A percentile compares a stretch with the other conserved stretches of the same genome.
Evolutionary conservation across 2,888 invertebrate species (phyloP).

Genomic region (Mylabris sibirica): DNA sequence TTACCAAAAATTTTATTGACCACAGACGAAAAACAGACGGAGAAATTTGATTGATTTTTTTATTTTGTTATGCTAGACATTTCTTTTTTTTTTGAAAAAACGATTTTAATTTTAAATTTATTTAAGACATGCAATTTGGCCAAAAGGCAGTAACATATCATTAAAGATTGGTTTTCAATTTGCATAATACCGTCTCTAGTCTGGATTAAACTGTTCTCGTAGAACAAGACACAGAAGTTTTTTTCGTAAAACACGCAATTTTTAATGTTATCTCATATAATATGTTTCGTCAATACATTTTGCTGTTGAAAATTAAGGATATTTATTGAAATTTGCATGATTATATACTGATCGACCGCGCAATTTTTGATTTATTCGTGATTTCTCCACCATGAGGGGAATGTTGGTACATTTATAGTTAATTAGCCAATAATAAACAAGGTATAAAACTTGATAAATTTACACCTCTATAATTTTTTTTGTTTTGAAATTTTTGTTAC

Average conservation of each 20-base stretch:
- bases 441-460: conserved; percentile 16
- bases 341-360: conserved; percentile 12
- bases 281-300: conserved; percentile 17
- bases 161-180: conserved; percentile 35
- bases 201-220: conserved; percentile 27
- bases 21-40: conserved; percentile 7
- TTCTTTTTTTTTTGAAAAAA: conserved; percentile 3
- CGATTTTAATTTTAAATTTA: conserved; percentile 20
- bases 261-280: conserved; percentile 21
- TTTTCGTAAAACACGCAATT: conserved; percentile 22
- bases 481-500: neutral
- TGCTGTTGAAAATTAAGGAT: conserved; percentile 30
- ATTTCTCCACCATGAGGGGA: conserved; percentile 5
- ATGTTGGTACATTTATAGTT: neutral
- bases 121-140: conserved; percentile 29
- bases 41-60: conserved; percentile 13
- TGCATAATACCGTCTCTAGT: conserved; percentile 34
- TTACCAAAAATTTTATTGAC: conserved; percentile 6
- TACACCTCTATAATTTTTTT: neutral
- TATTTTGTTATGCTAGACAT: conserved; percentile 2
- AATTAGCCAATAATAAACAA: conserved; percentile 12
- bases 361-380: conserved; percentile 22
- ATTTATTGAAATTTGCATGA: conserved; percentile 24
- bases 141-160: conserved; percentile 26
- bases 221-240: conserved; percentile 27